These are phyloP conservation scores for Andrena flavipes DNA, from an alignment of 2,888 invertebrate species.

Conservation along the genomic window DNA sequence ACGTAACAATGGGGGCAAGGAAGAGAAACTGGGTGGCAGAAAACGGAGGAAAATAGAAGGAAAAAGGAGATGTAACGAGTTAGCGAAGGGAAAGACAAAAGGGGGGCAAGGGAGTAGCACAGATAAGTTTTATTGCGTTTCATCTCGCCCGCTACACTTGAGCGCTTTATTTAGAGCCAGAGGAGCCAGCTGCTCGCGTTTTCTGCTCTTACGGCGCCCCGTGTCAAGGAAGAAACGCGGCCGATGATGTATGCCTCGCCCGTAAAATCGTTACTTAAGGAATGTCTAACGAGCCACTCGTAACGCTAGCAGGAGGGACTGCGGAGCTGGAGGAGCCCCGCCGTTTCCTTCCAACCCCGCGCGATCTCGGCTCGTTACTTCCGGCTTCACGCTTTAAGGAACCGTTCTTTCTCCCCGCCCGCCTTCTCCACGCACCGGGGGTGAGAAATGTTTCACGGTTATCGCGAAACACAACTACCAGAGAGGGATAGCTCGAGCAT, in stretches of 20 bases:
- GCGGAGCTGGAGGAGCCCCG: neutral
- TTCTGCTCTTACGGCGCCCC: conserved; percentile 53
- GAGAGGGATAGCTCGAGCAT: conserved; percentile 4
- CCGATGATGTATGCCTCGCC: conserved; percentile 47
- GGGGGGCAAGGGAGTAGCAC: conserved; percentile 4
- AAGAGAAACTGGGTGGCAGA: neutral
- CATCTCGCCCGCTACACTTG: conserved; percentile 70
- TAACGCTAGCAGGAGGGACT: conserved; percentile 12
- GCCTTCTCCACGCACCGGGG: neutral
- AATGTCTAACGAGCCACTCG: conserved; percentile 20
- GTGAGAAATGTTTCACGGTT: neutral
- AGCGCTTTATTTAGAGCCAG: conserved; percentile 77
- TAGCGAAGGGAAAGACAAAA: neutral
- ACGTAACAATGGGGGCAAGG: neutral
- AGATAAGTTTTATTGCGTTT: conserved; percentile 77
- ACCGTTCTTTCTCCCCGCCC: neutral
- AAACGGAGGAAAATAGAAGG: neutral
- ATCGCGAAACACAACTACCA: neutral
- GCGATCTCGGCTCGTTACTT: neutral
- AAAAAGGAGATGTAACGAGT: neutral
- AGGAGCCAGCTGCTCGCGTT: conserved; percentile 60
- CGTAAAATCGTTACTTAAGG: conserved; percentile 39
- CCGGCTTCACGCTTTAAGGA: neutral
- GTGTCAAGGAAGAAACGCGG: conserved; percentile 53
- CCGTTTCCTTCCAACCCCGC: neutral